Evolutionary conservation across 2,797 vertebrate species (phyloP).

Genomic region (Sphenodon punctatus): DNA sequence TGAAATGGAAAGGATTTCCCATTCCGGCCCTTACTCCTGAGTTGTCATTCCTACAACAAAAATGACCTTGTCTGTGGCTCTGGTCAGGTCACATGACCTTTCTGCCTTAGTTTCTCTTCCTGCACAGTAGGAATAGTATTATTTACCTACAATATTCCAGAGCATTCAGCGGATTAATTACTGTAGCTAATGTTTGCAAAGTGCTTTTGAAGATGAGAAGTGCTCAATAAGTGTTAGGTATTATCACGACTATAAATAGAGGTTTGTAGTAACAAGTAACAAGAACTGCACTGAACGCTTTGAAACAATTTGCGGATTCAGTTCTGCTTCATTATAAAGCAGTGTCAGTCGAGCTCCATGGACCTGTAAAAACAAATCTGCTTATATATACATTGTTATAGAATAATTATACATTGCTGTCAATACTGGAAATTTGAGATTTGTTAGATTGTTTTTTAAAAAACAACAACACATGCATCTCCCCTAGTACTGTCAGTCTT

Average conservation of each 20-base stretch:
- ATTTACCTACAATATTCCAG: background rate
- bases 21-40: too few species aligned
- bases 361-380: background rate
- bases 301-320: background rate
- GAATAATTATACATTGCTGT: constrained; percentile 14
- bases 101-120: background rate
- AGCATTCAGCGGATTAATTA: background rate
- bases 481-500: constrained; percentile 57
- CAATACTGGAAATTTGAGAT: constrained; percentile 54
- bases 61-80: background rate
- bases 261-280: background rate
- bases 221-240: background rate
- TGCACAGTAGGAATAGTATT: background rate
- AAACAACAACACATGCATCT: too few species aligned
- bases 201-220: background rate
- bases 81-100: background rate
- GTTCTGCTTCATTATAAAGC: background rate
- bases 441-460: constrained; percentile 39
- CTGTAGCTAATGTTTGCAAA: background rate
- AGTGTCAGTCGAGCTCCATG: background rate
- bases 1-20: too few species aligned
- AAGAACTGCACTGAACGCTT: background rate
- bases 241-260: background rate
- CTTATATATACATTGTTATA: background rate
- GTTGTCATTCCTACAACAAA: background rate